Evolutionary conservation across 2,888 invertebrate genomes (phyloP), one percentile per base, ranked within the genome.

Genomic region (Heliconius aoede): DNA sequence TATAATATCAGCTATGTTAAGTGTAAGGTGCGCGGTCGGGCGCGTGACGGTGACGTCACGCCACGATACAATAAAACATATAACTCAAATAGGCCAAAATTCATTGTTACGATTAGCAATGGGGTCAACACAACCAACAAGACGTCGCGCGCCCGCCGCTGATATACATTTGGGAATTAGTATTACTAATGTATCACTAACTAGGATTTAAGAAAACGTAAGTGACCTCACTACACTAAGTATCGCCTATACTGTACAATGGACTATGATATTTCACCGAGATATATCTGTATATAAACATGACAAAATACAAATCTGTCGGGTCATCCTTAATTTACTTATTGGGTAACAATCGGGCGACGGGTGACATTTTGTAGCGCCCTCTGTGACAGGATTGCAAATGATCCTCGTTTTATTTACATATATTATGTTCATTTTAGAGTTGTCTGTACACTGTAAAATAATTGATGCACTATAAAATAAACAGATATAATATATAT

Each of bases 221-320:
- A 72, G 67, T 88, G 90, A 90, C 84, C 86, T 89, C 86, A 89
- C 90, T 92, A 92, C 87, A 88, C 90, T 93, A 93, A 90, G 90
- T 91, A 93, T 89, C 88, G 86, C 85, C 91, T 93, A 92, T 85
- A 87, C 92, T 93, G 91, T 94, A 94, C 93, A 93, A 90, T 90
- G 93, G 92, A 92, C 92, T 93, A 93, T 91, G 91, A 92, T 92
- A 93, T 90, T 91, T 87, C 87, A 90, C 91, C 92, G 92, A 93
- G 92, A 93, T 92, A 93, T 91, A 88, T 91, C 93, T 88, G 92
- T 94, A 94, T 93, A 94, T 93, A 94, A 93, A 94, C 89, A 89
- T 94, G 94, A 92, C 90, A 94, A 94, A 94, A 94, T 94, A 94
- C 92, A 92, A 92, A 92, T 91, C 86, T 89, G 90, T 89, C 90